Evolutionary conservation across 2,113 vertebrate species (phyloP).

Genomic region (Donacobius atricapilla): DNA sequence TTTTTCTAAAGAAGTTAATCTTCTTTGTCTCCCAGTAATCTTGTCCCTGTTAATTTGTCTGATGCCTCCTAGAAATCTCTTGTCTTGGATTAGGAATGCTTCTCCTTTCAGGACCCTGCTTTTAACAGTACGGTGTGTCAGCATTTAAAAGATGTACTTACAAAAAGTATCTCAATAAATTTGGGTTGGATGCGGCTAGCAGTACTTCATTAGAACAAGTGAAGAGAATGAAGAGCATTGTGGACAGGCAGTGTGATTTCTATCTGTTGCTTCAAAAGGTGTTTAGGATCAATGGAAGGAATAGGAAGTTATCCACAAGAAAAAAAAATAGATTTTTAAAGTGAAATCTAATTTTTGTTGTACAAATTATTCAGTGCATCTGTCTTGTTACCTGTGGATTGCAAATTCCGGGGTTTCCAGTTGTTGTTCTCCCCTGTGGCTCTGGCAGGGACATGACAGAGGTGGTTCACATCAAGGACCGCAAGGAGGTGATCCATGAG

Average conservation of each 20-base stretch:
- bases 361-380: not conserved
- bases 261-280: not conserved
- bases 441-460: constrained; percentile 94
- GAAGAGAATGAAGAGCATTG: not conserved
- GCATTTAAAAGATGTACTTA: not conserved
- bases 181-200: not conserved
- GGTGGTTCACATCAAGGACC: constrained; percentile 96
- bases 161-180: not conserved
- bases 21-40: not conserved
- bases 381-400: not conserved
- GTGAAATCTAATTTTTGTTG: not conserved
- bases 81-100: not conserved
- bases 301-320: not conserved
- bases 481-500: constrained; percentile 97
- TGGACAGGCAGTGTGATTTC: not conserved
- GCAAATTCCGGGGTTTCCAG: not conserved
- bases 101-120: not conserved
- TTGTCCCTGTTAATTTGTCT: not conserved
- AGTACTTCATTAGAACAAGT: not conserved
- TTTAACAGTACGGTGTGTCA: not conserved
- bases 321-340: not conserved
- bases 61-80: not conserved
- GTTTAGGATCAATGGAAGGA: not conserved
- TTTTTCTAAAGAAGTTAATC: not conserved
- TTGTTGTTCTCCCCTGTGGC: not conserved